phyloP scores from a whole-genome alignment of 1,140 invertebrate genomes.

The Steinernema feltiae region DNA sequence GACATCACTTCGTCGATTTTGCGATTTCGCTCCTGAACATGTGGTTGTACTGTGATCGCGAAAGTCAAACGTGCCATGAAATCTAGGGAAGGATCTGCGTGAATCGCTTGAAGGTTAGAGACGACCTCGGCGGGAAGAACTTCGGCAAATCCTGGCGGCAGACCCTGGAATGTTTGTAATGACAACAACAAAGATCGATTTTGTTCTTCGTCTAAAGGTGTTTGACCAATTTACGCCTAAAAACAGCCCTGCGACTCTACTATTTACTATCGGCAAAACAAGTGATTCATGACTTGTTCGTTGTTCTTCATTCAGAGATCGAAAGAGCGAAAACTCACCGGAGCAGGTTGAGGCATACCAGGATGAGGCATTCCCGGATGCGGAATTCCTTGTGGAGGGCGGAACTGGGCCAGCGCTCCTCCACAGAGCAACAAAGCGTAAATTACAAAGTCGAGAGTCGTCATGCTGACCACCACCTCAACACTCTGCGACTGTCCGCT shows the following conservation, averaged over 20 bases:
- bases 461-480: background rate
- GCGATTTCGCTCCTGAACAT: slow-evolving; percentile 17
- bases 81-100: slow-evolving; percentile 19
- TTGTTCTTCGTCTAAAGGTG: too few relatives aligned
- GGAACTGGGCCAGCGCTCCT: background rate
- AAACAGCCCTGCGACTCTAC: too few relatives aligned
- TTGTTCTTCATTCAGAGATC: background rate
- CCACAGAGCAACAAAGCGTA: background rate
- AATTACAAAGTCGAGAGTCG: background rate
- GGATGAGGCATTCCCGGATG: background rate
- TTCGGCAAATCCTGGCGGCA: slow-evolving; percentile 22
- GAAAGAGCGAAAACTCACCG: background rate
- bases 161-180: slow-evolving; percentile 5
- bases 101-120: slow-evolving; percentile 17
- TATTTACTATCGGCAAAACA: background rate
- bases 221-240: too few relatives aligned
- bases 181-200: too few relatives aligned
- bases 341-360: background rate
- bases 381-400: background rate
- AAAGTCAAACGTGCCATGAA: background rate
- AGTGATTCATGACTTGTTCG: background rate
- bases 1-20: slow-evolving; percentile 27
- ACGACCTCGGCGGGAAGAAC: slow-evolving; percentile 23
- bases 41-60: background rate
- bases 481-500: too few relatives aligned